Percentiles rank a stretch among this genome's conserved stretches.
These are phyloP conservation scores for Falco berigora DNA, from an alignment of 2,797 vertebrate genomes.

Conservation along the genomic window DNA sequence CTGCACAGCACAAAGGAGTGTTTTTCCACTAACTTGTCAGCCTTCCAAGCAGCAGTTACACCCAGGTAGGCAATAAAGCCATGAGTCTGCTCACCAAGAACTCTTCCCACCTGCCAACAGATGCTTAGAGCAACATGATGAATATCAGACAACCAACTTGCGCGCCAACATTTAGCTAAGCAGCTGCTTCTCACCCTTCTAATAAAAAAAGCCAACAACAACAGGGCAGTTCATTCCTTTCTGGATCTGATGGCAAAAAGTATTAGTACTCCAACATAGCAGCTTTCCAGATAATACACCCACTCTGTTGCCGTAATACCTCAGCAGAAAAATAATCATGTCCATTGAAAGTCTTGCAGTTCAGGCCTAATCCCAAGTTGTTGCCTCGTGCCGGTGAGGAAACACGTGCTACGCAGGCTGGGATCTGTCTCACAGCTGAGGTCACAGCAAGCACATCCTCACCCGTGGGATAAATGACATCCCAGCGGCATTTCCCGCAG, in stretches of 20 bases:
- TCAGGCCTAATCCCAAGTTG: background rate
- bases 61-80: conserved; percentile 31
- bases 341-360: background rate
- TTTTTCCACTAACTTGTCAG: background rate
- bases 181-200: conserved; percentile 47
- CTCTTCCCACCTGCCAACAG: conserved; percentile 56
- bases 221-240: background rate
- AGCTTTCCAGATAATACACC: background rate
- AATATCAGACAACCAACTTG: conserved; percentile 53
- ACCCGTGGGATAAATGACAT: fast-evolving
- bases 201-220: background rate
- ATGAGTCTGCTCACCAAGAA: conserved; percentile 38
- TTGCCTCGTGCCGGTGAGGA: background rate
- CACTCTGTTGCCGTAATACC: background rate
- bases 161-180: background rate
- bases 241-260: background rate
- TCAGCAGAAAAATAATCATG: background rate
- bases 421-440: background rate
- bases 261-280: background rate
- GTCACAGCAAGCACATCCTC: background rate
- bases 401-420: background rate
- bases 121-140: conserved; percentile 52
- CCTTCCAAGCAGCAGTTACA: background rate
- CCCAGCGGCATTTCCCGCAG: fast-evolving
- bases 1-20: background rate